These are phyloP conservation scores for Chloroceryle inda DNA, from an alignment of 2,797 vertebrate species.

Conservation along the genomic window DNA sequence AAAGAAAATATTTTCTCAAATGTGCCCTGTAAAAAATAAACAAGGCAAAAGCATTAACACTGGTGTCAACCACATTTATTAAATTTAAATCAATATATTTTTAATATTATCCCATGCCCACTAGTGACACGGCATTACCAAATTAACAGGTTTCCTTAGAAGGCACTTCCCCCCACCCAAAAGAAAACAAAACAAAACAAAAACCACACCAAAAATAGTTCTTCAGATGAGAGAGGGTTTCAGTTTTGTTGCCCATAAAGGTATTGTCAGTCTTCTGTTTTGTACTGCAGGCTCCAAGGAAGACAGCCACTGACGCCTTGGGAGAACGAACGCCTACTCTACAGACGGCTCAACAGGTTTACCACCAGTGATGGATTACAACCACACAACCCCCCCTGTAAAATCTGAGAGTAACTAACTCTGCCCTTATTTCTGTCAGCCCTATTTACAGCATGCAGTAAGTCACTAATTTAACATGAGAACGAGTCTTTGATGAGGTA, in stretches of 20 bases:
- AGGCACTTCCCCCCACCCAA: fast-evolving
- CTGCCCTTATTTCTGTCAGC: not conserved
- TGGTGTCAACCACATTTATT: not conserved
- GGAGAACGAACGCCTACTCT: not conserved
- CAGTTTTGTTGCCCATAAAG: not conserved
- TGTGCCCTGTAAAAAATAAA: conserved; percentile 83
- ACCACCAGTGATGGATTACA: not conserved
- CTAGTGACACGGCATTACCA: fast-evolving
- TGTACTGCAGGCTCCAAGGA: not conserved
- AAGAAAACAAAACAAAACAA: no score
- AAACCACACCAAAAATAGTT: not conserved
- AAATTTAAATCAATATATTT: not conserved
- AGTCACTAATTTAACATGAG: not conserved
- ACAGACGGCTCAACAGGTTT: not conserved
- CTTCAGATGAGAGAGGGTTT: not conserved
- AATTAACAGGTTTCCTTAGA: not conserved
- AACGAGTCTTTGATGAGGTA: not conserved
- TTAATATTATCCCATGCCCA: not conserved
- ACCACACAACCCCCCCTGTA: fast-evolving
- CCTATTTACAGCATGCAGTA: not conserved
- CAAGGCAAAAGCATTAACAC: not conserved
- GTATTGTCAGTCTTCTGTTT: not conserved
- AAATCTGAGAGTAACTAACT: not conserved
- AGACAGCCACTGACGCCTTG: fast-evolving
- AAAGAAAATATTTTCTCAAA: conserved; percentile 94